Percentiles rank a stretch among this genome's conserved stretches.
Conservation (phyloP, 2,797 vertebrate genomes). For the Sebastes melanostomus region DNA sequence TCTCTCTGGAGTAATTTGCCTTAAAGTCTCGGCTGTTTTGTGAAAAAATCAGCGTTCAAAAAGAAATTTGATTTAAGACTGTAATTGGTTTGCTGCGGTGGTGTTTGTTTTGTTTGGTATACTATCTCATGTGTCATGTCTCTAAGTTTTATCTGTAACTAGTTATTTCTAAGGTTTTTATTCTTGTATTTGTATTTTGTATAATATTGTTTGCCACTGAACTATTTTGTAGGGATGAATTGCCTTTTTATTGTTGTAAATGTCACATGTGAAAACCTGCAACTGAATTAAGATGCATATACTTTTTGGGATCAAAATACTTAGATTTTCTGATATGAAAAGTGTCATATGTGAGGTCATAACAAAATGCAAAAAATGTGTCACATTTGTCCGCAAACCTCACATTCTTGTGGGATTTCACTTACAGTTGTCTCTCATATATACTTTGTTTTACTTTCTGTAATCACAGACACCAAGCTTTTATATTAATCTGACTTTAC, state of each 20-base stretch:
- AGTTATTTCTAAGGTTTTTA: too few relatives aligned
- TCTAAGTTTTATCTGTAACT: too few relatives aligned
- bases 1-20: too few relatives aligned
- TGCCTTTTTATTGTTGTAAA: background rate
- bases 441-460: background rate
- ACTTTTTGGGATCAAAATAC: background rate
- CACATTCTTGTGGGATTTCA: background rate
- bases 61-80: too few relatives aligned
- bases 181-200: too few relatives aligned
- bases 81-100: too few relatives aligned
- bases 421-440: background rate
- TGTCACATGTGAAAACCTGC: background rate
- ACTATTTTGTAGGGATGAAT: background rate
- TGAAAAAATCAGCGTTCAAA: too few relatives aligned
- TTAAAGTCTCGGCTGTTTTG: too few relatives aligned
- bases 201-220: too few relatives aligned
- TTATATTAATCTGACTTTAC: background rate
- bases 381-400: background rate
- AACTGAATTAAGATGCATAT: background rate
- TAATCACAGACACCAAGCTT: background rate
- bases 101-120: too few relatives aligned
- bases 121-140: too few relatives aligned
- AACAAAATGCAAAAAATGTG: background rate
- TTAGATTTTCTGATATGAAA: background rate
- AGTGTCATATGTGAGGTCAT: background rate